Evolutionary conservation across 2,888 invertebrate species (phyloP).

Genomic region (Eupithecia abbreviata): DNA sequence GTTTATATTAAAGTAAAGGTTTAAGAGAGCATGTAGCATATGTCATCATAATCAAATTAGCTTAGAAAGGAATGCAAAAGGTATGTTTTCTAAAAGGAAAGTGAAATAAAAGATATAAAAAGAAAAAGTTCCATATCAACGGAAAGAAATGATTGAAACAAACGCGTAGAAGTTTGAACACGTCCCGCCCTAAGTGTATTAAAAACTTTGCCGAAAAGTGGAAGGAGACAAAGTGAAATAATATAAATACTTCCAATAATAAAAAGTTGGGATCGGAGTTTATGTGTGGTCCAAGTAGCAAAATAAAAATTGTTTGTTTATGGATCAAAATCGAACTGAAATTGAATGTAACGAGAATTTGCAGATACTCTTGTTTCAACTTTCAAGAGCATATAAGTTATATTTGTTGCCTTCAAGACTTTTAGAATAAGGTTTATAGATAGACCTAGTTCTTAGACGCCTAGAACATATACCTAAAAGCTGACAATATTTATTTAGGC

Average conservation of each 20-base stretch:
- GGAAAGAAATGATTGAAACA: conserved; percentile 78
- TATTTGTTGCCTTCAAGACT: background rate
- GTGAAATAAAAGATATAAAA: conserved; percentile 59
- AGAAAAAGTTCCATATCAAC: conserved; percentile 64
- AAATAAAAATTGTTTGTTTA: background rate
- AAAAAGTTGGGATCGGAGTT: conserved; percentile 75
- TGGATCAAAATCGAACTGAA: background rate
- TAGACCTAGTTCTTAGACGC: background rate
- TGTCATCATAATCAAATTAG: conserved; percentile 26
- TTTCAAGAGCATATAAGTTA: background rate
- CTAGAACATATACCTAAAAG: background rate
- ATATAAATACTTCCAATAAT: conserved; percentile 82
- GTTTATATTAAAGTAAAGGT: background rate
- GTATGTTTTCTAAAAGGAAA: conserved; percentile 56
- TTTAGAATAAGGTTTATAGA: background rate
- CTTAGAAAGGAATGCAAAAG: conserved; percentile 43
- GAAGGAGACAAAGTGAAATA: conserved; percentile 78
- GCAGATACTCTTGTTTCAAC: background rate
- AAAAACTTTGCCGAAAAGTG: conserved; percentile 75
- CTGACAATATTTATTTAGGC: background rate
- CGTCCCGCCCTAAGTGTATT: conserved; percentile 80
- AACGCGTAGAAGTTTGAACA: conserved; percentile 64
- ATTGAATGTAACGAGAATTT: background rate
- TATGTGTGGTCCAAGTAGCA: conserved; percentile 20
- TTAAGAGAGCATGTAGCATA: background rate